phyloP scores from a whole-genome alignment of 2,888 invertebrate genomes.

The Busseola fusca region DNA sequence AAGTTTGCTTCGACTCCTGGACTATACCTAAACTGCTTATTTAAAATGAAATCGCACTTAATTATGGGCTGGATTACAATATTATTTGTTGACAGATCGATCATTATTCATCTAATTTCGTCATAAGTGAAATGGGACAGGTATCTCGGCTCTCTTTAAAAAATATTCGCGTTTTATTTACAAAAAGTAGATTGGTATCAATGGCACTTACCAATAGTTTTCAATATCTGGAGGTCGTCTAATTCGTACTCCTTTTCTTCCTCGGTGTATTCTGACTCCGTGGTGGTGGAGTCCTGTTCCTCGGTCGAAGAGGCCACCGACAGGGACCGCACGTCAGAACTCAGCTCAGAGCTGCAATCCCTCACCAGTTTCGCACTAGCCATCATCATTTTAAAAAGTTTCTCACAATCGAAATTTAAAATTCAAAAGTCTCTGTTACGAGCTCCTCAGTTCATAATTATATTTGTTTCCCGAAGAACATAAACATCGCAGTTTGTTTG shows the following conservation, averaged over 20 bases:
- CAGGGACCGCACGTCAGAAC: constrained; percentile 85
- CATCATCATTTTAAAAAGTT: constrained; percentile 84
- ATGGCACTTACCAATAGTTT: constrained; percentile 94
- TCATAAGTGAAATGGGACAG: constrained; percentile 7
- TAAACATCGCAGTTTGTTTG: constrained; percentile 51
- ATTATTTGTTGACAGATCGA: constrained; percentile 21
- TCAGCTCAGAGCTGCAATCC: constrained; percentile 87
- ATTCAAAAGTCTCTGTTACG: constrained; percentile 26
- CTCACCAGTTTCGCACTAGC: constrained; percentile 88
- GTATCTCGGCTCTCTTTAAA: neutral
- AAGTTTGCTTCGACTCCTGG: constrained; percentile 13
- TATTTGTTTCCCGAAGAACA: constrained; percentile 53
- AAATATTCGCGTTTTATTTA: neutral
- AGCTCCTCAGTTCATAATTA: constrained; percentile 60
- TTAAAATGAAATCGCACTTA: constrained; percentile 1
- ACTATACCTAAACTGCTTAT: neutral
- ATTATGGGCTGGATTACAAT: neutral
- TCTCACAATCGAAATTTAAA: constrained; percentile 48
- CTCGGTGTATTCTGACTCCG: constrained; percentile 89
- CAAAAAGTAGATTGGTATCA: neutral
- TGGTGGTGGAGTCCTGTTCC: constrained; percentile 88
- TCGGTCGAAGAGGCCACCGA: constrained; percentile 88
- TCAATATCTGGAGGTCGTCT: constrained; percentile 95
- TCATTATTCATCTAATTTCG: constrained; percentile 2
- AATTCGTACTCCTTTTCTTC: constrained; percentile 91